Percentiles rank a stretch among this genome's conserved stretches.
phyloP scores from a whole-genome alignment of 2,888 invertebrate species.

The Gordius sp. region DNA sequence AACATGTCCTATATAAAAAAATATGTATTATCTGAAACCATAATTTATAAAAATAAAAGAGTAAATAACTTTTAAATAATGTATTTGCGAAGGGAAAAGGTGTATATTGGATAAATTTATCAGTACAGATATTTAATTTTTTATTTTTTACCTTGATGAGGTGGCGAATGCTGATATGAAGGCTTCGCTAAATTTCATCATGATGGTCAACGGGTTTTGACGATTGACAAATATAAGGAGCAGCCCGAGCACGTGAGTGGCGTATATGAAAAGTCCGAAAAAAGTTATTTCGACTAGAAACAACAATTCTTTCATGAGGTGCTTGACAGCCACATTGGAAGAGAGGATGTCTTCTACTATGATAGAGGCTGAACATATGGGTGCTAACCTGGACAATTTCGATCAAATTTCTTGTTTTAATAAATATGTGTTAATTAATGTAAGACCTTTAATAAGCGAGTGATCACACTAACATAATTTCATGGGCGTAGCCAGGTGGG shows the following conservation, averaged over 20 bases:
- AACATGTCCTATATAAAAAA: too few relatives aligned
- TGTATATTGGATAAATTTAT: neutral
- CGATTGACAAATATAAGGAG: neutral
- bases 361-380: neutral
- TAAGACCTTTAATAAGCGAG: too few relatives aligned
- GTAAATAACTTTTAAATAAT: too few relatives aligned
- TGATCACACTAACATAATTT: too few relatives aligned
- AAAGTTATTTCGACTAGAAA: constrained; percentile 2
- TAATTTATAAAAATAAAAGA: too few relatives aligned
- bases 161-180: neutral
- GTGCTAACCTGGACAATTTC: constrained; percentile 4
- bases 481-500: too few relatives aligned
- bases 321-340: neutral
- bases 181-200: neutral
- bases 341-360: neutral
- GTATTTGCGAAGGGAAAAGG: neutral
- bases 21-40: too few relatives aligned
- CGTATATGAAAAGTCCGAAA: constrained; percentile 3
- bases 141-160: constrained; percentile 1
- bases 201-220: neutral
- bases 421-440: too few relatives aligned
- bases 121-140: neutral
- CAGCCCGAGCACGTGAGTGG: neutral
- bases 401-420: too few relatives aligned
- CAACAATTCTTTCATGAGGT: neutral